Base-by-base conservation (phyloP, 2,888 invertebrate species). In the Kuschelorhynchus macadamiae region DNA sequence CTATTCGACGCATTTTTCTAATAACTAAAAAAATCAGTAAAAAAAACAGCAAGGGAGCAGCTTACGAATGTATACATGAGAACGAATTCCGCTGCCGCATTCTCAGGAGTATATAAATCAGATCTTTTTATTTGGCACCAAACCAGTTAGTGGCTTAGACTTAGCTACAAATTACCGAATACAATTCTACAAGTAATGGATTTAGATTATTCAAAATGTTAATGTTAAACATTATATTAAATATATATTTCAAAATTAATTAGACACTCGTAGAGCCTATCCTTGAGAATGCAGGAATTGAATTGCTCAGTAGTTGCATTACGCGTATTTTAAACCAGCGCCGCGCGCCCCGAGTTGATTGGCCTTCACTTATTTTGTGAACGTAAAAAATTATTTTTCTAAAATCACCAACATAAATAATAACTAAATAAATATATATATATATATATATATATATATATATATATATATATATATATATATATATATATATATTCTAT, bases 181-280 rank as follows among this genome's bases (percentile, higher is more conserved):
- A n/a, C 2, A 47, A 36, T 64, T 64, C 50, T 56, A 42, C 49
- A 64, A 64, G 55, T 63, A 63, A 63, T n/a, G 47, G 47, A 41
- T 56, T 64, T 64, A 39, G 49, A 64, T 56, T 64, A 36, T 41
- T 39, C 41, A 30, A 63, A 47, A 17, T 39, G 41, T 44, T 53
- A 52, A 56, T 56, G 47, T 30, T 47, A 20, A 56, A 32, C 9
- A 36, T 64, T 39, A 49, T 14, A 30, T n/a, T 46, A 49, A n/a
- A 20, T 64, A 42, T 21, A 39, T 56, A 14, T 30, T 39, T 65
- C 25, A 49, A 60, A 49, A 59, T 46, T 59, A 59, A 59, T 59
- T 59, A 47, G 36, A 59, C 46, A 59, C 33, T 44, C 17, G 11
- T 16, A 5, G n/a, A 16, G 2, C 11, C 14, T 65, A 52, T 59